phyloP scores from a whole-genome alignment of 2,888 invertebrate genomes.

The Cheilosia variabilis region DNA sequence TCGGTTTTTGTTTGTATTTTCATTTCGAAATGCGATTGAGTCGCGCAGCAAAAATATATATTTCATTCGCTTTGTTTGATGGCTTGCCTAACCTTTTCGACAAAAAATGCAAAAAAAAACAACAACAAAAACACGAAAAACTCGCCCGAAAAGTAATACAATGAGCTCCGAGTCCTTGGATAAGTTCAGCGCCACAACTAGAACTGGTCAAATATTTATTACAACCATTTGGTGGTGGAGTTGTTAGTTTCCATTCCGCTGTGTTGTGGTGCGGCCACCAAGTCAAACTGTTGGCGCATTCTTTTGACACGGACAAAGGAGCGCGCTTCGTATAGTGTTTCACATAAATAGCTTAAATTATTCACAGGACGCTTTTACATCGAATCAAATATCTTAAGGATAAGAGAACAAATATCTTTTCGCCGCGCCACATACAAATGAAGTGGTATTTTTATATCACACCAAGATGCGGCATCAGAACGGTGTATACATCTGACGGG shows the following conservation, averaged over 20 bases:
- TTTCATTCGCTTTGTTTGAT: constrained; percentile 71
- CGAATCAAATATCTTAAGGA: constrained; percentile 58
- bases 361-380: constrained; percentile 67
- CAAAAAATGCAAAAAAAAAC: constrained; percentile 3
- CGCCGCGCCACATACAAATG: constrained; percentile 50
- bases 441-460: constrained; percentile 72
- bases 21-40: constrained; percentile 69
- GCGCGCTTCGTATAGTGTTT: constrained; percentile 3
- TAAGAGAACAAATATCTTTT: constrained; percentile 35
- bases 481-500: constrained; percentile 20
- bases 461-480: constrained; percentile 44
- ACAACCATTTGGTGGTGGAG: constrained; percentile 42
- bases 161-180: constrained; percentile 57
- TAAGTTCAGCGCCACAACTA: constrained; percentile 47
- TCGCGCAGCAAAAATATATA: constrained; percentile 70
- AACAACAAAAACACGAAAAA: not conserved
- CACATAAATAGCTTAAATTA: constrained; percentile 64
- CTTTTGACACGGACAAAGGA: constrained; percentile 68
- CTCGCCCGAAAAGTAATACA: constrained; percentile 20
- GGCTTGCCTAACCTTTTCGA: constrained; percentile 22
- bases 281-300: constrained; percentile 66
- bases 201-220: constrained; percentile 71
- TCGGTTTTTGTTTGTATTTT: constrained; percentile 49
- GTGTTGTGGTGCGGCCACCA: constrained; percentile 61
- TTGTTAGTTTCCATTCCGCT: constrained; percentile 15